Percentiles rank a stretch among this genome's conserved stretches.
Conservation (phyloP, 2,888 invertebrate genomes). For the Luperina nickerlii region DNA sequence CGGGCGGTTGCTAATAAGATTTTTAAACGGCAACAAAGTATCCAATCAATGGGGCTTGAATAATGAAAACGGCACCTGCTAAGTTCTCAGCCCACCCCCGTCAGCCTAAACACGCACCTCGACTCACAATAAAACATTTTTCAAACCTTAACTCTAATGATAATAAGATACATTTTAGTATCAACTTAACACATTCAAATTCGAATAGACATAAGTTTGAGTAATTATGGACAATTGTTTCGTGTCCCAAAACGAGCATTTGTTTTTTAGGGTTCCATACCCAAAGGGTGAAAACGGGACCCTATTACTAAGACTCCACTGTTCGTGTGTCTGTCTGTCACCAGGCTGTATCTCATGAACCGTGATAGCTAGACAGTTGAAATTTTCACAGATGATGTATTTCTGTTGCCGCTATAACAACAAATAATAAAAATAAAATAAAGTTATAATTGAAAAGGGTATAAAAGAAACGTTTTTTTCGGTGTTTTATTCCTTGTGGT, state of each 20-base stretch:
- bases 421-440: too few species aligned
- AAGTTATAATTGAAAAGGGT: too few species aligned
- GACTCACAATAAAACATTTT: slow-evolving; percentile 72
- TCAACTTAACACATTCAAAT: slow-evolving; percentile 61
- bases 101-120: slow-evolving; percentile 85
- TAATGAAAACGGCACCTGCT: slow-evolving; percentile 90
- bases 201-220: slow-evolving; percentile 81
- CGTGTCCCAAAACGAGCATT: slow-evolving; percentile 76
- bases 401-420: too few species aligned
- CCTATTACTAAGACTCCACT: too few species aligned
- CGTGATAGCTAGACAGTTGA: too few species aligned
- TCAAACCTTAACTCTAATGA: slow-evolving; percentile 70
- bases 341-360: too few species aligned
- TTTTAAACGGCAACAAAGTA: slow-evolving; percentile 90
- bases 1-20: slow-evolving; percentile 89
- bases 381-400: too few species aligned
- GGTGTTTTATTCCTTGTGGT: too few species aligned
- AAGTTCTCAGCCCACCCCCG: slow-evolving; percentile 86
- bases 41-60: slow-evolving; percentile 90
- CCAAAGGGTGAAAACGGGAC: too few species aligned
- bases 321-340: too few species aligned
- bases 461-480: too few species aligned
- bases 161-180: slow-evolving; percentile 72
- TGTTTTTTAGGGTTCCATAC: slow-evolving; percentile 53
- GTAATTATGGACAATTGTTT: slow-evolving; percentile 86